Evolutionary conservation across 2,888 invertebrate genomes (phyloP).

Genomic region (Tipula vernalis): DNA sequence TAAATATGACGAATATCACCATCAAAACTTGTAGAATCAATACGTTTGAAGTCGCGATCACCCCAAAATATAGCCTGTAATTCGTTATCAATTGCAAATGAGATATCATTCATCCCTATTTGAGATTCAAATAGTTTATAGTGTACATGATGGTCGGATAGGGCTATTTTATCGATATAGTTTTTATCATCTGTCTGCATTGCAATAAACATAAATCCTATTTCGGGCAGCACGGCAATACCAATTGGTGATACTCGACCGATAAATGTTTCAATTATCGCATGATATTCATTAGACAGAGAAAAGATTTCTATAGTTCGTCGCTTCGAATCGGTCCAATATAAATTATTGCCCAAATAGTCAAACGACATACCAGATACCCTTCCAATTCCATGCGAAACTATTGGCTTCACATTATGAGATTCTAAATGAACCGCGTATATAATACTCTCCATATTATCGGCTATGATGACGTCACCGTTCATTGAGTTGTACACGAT

Average conservation of each 20-base stretch:
- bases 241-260: constrained; percentile 41
- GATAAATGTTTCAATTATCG: background rate
- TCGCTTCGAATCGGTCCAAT: constrained; percentile 53
- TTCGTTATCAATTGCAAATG: constrained; percentile 40
- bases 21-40: constrained; percentile 49
- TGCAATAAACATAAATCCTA: constrained; percentile 47
- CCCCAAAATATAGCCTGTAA: constrained; percentile 50
- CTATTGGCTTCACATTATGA: constrained; percentile 24
- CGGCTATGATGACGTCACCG: constrained; percentile 39
- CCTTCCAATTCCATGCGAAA: constrained; percentile 36
- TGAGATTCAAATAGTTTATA: constrained; percentile 30
- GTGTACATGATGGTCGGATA: constrained; percentile 47
- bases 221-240: constrained; percentile 44
- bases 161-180: constrained; percentile 53
- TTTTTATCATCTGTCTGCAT: constrained; percentile 33
- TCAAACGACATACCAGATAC: constrained; percentile 50
- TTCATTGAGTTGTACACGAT: constrained; percentile 50
- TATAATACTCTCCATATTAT: constrained; percentile 37
- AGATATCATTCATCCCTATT: constrained; percentile 25
- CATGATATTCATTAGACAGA: constrained; percentile 36
- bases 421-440: constrained; percentile 30
- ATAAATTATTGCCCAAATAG: constrained; percentile 56
- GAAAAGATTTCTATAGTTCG: constrained; percentile 48
- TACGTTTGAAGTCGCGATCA: constrained; percentile 50
- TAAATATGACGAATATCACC: constrained; percentile 41